A percentile compares a stretch with the other conserved stretches of the same genome.
Conservation (phyloP, 2,797 vertebrate genomes). For the Pogonophryne albipinna region DNA sequence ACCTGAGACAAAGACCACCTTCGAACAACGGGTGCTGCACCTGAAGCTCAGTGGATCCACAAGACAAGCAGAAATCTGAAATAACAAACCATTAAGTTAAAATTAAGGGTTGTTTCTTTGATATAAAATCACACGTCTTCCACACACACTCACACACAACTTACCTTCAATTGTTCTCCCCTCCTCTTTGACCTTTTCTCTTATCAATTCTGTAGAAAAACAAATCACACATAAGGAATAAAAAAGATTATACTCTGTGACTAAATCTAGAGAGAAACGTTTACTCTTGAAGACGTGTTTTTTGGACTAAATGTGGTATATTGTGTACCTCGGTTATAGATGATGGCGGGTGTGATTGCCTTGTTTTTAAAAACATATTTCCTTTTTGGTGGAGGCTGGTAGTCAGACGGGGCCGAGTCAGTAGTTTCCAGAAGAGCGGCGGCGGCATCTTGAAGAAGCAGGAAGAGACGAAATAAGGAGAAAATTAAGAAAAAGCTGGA, state of each 20-base stretch:
- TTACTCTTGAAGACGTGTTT: neutral
- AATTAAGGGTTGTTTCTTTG: neutral
- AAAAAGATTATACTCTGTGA: neutral
- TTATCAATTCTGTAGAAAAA: constrained; percentile 72
- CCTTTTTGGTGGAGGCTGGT: constrained; percentile 84
- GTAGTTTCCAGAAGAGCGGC: constrained; percentile 37
- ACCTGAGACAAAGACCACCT: constrained; percentile 84
- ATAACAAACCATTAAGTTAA: constrained; percentile 20
- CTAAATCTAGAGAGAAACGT: neutral
- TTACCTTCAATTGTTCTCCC: constrained; percentile 79
- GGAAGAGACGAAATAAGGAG: neutral
- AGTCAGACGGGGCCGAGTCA: constrained; percentile 74
- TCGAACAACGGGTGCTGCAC: constrained; percentile 85
- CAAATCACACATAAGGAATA: neutral
- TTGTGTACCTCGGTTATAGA: constrained; percentile 72
- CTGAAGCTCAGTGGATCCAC: constrained; percentile 72
- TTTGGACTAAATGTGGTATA: neutral
- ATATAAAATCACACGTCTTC: neutral
- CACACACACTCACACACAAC: neutral
- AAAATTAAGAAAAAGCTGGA: neutral
- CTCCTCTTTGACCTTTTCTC: constrained; percentile 61
- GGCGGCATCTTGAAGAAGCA: constrained; percentile 34
- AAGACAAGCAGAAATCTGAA: constrained; percentile 86
- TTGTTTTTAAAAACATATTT: constrained; percentile 78
- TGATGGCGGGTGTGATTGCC: neutral